phyloP scores from a whole-genome alignment of 2,888 invertebrate genomes.

The Himalopsyche tibetana region DNA sequence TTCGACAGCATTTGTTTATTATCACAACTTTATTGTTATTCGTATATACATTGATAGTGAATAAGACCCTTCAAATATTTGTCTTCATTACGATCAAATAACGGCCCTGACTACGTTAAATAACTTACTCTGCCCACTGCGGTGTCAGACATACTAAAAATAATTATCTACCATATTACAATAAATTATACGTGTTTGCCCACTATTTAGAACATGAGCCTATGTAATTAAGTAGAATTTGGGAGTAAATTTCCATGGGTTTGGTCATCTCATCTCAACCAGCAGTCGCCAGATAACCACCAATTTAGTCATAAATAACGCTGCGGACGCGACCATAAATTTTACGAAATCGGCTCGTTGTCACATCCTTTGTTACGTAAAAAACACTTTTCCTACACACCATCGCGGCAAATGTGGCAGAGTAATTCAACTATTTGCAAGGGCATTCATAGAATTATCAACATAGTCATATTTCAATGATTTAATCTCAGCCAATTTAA shows the following conservation, averaged over 20 bases:
- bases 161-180: not conserved
- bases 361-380: conserved; percentile 30
- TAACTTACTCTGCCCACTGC: not conserved
- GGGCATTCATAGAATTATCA: no score
- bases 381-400: conserved; percentile 21
- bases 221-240: conserved; percentile 6
- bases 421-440: not conserved
- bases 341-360: conserved; percentile 24
- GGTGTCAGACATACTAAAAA: not conserved
- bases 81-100: no score
- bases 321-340: conserved; percentile 17
- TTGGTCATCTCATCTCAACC: conserved; percentile 18
- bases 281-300: conserved; percentile 23
- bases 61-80: no score
- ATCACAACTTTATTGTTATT: no score
- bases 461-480: no score
- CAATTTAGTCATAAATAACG: conserved; percentile 34
- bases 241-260: conserved; percentile 13
- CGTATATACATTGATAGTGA: no score
- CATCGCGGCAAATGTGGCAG: not conserved
- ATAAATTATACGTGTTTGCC: conserved; percentile 18
- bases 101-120: no score
- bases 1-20: no score
- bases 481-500: no score
- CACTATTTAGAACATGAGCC: not conserved